phyloP scores from a whole-genome alignment of 2,888 invertebrate genomes.

The Hemistola chrysoprasaria region DNA sequence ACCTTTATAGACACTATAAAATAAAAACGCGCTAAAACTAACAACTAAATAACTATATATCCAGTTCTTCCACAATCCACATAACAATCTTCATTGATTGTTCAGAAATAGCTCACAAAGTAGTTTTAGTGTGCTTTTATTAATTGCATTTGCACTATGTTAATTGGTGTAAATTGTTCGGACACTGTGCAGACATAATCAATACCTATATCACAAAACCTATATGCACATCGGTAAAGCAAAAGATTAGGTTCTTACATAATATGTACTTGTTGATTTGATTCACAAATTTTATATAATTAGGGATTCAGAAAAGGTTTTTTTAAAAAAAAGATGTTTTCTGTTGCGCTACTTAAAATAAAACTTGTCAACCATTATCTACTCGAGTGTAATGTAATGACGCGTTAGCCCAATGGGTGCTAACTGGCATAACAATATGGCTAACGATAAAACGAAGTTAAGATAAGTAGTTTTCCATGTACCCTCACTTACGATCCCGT shows the following conservation, averaged over 20 bases:
- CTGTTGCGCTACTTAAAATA: background rate
- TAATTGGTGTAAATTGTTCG: conserved; percentile 27
- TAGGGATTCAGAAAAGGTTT: too few relatives aligned
- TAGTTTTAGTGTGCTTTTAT: conserved; percentile 24
- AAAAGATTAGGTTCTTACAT: too few relatives aligned
- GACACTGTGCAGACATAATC: background rate
- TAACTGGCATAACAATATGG: conserved; percentile 64
- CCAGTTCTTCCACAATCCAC: too few relatives aligned
- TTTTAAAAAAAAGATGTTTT: too few relatives aligned
- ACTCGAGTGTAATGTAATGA: conserved; percentile 50
- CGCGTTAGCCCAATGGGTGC: conserved; percentile 48
- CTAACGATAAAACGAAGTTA: conserved; percentile 73
- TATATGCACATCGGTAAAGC: too few relatives aligned
- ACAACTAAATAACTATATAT: too few relatives aligned
- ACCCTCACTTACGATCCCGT: conserved; percentile 48
- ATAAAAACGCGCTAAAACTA: too few relatives aligned
- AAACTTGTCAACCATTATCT: conserved; percentile 37
- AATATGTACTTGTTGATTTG: too few relatives aligned
- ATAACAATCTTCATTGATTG: too few relatives aligned
- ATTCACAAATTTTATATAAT: too few relatives aligned
- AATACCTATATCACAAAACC: background rate
- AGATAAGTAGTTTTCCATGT: conserved; percentile 80
- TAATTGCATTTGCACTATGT: conserved; percentile 30
- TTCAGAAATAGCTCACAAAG: conserved; percentile 17
- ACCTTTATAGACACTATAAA: too few relatives aligned